Evolutionary conservation across 2,797 vertebrate genomes (phyloP).

Genomic region (Sebastes cheni): DNA sequence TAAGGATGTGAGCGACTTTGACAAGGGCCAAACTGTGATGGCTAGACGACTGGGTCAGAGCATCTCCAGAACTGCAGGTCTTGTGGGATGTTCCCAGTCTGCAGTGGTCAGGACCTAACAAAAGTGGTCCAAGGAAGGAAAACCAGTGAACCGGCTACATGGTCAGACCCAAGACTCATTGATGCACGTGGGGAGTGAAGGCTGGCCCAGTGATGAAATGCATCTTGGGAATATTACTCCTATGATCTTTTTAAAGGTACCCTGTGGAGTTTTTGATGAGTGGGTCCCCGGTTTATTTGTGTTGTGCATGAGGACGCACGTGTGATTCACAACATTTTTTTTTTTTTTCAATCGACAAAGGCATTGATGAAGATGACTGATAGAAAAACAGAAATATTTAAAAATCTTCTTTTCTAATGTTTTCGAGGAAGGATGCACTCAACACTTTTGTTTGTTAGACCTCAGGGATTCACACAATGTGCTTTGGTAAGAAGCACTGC

Average conservation of each 20-base stretch:
- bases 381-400: background rate
- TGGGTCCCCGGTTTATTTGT: background rate
- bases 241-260: too few species aligned
- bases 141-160: too few species aligned
- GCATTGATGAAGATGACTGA: background rate
- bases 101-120: too few species aligned
- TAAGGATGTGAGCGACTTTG: too few species aligned
- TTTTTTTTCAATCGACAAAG: background rate
- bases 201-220: background rate
- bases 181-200: too few species aligned
- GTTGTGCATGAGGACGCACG: background rate
- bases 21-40: too few species aligned
- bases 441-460: background rate
- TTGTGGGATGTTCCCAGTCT: too few species aligned
- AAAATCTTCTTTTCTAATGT: background rate
- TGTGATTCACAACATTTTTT: background rate
- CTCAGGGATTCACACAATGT: background rate
- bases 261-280: background rate
- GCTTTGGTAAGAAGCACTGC: background rate
- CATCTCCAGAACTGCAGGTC: too few species aligned
- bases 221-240: background rate
- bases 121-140: too few species aligned
- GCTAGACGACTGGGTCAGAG: too few species aligned
- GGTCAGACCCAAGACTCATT: too few species aligned
- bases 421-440: background rate